Percentiles rank a stretch among this genome's conserved stretches.
phyloP scores from a whole-genome alignment of 2,888 invertebrate genomes.

The Meta bourneti region DNA sequence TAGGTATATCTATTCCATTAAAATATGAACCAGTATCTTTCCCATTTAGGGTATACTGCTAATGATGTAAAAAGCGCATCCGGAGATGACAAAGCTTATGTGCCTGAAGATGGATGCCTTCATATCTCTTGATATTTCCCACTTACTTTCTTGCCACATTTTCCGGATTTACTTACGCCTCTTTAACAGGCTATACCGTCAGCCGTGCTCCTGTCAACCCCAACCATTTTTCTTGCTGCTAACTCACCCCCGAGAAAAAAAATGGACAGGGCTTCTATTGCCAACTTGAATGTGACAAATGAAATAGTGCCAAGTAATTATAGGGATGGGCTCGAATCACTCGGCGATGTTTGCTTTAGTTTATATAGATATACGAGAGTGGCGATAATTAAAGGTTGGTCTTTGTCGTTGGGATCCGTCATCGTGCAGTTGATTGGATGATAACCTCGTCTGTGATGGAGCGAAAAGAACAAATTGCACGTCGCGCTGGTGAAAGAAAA shows the following conservation, averaged over 20 bases:
- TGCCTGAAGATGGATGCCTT: slow-evolving; percentile 59
- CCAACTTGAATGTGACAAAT: slow-evolving; percentile 65
- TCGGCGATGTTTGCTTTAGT: neutral
- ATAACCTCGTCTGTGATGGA: slow-evolving; percentile 11
- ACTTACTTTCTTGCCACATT: slow-evolving; percentile 7
- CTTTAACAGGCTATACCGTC: slow-evolving; percentile 40
- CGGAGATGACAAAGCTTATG: slow-evolving; percentile 8
- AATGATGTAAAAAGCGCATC: slow-evolving; percentile 45
- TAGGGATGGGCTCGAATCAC: neutral
- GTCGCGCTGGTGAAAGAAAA: neutral
- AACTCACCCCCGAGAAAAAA: neutral
- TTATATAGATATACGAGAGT: neutral
- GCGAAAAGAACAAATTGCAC: neutral
- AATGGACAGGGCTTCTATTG: slow-evolving; percentile 31
- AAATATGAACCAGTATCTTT: too few relatives aligned
- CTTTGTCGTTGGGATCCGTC: slow-evolving; percentile 2
- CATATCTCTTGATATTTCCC: slow-evolving; percentile 22
- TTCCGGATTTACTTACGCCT: slow-evolving; percentile 40
- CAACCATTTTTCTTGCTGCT: slow-evolving; percentile 30
- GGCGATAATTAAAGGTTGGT: slow-evolving; percentile 24
- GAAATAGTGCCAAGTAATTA: slow-evolving; percentile 65
- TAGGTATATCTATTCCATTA: too few relatives aligned
- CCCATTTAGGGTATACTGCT: neutral
- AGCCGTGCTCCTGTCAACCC: neutral
- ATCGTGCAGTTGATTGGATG: slow-evolving; percentile 33